phyloP scores from a whole-genome alignment of 1,140 invertebrate species.

The Hermatobates lingyangjiaoensis region DNA sequence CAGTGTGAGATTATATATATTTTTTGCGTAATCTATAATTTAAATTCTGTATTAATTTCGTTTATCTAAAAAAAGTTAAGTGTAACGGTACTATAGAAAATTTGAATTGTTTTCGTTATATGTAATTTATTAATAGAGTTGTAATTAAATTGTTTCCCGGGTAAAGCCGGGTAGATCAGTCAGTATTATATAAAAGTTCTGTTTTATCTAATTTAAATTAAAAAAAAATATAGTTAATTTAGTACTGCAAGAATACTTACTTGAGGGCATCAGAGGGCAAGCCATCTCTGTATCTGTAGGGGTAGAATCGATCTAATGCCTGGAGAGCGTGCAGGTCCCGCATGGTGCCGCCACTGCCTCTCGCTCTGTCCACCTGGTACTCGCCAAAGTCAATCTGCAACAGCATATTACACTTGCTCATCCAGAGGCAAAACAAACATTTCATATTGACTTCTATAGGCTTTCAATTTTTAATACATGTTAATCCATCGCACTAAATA shows the following conservation, averaged over 20 bases:
- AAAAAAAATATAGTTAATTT: no score
- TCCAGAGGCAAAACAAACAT: not conserved
- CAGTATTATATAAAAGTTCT: no score
- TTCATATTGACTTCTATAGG: not conserved
- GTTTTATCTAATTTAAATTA: no score
- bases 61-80: no score
- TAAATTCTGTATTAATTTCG: no score
- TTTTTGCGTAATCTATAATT: no score
- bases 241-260: constrained; percentile 26
- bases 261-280: constrained; percentile 53
- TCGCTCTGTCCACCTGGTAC: constrained; percentile 35
- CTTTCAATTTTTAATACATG: not conserved
- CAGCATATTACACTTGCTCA: constrained; percentile 19
- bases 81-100: no score
- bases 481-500: not conserved
- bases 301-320: constrained; percentile 77
- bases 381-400: constrained; percentile 49
- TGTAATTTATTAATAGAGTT: no score
- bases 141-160: no score
- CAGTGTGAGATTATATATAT: no score
- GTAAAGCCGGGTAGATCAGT: no score
- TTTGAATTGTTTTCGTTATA: no score
- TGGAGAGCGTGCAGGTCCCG: constrained; percentile 38
- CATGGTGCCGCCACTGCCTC: constrained; percentile 33
- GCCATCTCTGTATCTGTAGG: constrained; percentile 64